A percentile compares a stretch with the other conserved stretches of the same genome.
Conservation (phyloP, 2,888 invertebrate genomes). For the Aleiodes alternator region DNA sequence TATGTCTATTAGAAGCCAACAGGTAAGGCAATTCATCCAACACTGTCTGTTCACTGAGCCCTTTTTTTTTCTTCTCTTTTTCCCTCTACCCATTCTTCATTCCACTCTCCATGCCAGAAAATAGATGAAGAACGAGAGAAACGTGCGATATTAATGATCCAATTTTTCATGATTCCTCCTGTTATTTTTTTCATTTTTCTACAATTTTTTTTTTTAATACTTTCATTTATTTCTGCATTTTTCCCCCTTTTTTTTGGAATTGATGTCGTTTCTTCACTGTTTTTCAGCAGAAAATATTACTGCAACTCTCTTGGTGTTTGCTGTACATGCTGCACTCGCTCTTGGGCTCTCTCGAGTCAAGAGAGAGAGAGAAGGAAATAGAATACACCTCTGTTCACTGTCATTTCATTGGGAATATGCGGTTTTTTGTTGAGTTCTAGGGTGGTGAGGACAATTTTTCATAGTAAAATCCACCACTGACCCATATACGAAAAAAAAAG, state of each 20-base stretch:
- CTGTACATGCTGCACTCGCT: conserved; percentile 12
- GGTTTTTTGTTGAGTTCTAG: conserved; percentile 29
- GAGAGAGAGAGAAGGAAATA: conserved; percentile 14
- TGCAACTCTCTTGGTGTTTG: neutral
- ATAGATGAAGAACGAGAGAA: conserved; percentile 30
- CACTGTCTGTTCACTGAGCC: neutral
- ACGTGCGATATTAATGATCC: conserved; percentile 28
- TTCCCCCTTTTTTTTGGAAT: conserved; percentile 17
- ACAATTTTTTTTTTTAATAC: conserved; percentile 8
- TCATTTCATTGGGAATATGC: conserved; percentile 29
- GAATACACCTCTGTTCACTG: conserved; percentile 46
- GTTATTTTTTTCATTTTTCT: conserved; percentile 1
- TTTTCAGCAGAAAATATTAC: conserved; percentile 19
- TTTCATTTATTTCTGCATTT: conserved; percentile 8
- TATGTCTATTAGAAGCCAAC: conserved; percentile 55
- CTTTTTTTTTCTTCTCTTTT: neutral
- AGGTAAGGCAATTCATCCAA: conserved; percentile 39
- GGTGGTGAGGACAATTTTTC: conserved; percentile 40
- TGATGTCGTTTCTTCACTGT: conserved; percentile 18
- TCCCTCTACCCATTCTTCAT: neutral
- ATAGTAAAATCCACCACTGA: conserved; percentile 32
- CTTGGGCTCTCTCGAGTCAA: conserved; percentile 12
- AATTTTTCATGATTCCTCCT: conserved; percentile 24
- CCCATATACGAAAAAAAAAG: conserved; percentile 2
- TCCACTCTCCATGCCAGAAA: conserved; percentile 14